Conservation (phyloP, 1,140 invertebrate species). For the Brachionus paranguensis region DNA sequence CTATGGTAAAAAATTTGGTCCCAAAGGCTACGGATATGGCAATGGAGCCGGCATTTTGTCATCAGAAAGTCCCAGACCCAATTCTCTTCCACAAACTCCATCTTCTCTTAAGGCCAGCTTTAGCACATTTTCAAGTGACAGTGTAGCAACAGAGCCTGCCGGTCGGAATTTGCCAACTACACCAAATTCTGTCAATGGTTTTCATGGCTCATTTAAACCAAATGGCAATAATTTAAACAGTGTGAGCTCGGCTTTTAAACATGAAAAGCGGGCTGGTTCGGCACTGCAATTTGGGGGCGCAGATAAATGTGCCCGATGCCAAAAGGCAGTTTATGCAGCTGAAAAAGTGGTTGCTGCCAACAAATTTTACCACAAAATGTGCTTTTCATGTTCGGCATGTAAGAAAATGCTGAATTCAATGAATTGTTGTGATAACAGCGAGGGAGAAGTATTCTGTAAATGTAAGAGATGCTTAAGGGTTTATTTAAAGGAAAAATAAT, state of each 20-base stretch:
- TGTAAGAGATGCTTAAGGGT: neutral
- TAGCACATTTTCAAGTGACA: neutral
- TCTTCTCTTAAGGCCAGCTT: neutral
- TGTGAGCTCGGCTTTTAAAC: neutral
- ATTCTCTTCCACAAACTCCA: neutral
- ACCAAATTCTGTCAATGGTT: neutral
- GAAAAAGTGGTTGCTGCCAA: constrained; percentile 84
- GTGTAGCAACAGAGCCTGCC: neutral
- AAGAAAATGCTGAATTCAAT: constrained; percentile 35
- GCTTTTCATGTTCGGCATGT: constrained; percentile 10
- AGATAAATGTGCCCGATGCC: constrained; percentile 82
- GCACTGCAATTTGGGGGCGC: constrained; percentile 18
- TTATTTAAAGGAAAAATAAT: neutral
- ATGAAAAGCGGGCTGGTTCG: neutral
- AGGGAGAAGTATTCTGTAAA: constrained; percentile 36
- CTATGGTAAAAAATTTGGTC: constrained; percentile 83
- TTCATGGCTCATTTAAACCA: neutral
- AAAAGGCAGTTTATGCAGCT: constrained; percentile 94
- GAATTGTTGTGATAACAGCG: constrained; percentile 37
- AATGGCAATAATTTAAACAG: neutral
- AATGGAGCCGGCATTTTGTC: constrained; percentile 27
- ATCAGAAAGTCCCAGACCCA: neutral
- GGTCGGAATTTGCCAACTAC: neutral
- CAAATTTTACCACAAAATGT: constrained; percentile 19
- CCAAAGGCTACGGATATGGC: constrained; percentile 92